Evolutionary conservation across 2,797 vertebrate genomes (phyloP).

Genomic region (Cuniculus paca): DNA sequence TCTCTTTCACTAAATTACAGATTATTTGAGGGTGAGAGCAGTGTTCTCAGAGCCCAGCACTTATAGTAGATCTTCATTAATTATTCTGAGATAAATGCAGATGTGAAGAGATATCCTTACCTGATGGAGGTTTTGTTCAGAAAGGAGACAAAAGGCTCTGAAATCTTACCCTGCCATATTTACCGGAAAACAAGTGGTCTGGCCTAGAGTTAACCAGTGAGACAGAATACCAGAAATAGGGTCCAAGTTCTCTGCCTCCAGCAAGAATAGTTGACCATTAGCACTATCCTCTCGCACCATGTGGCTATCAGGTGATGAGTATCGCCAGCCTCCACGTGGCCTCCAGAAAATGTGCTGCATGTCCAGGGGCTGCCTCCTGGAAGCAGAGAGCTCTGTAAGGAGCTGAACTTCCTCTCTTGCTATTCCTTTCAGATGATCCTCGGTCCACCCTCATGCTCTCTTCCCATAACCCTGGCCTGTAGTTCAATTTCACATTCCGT

Average conservation of each 20-base stretch:
- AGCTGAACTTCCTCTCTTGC: background rate
- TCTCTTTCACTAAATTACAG: background rate
- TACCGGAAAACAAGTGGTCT: conserved; percentile 6
- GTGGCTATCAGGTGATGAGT: background rate
- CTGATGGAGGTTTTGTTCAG: conserved; percentile 35
- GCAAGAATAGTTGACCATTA: background rate
- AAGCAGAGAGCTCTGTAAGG: background rate
- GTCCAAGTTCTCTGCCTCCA: background rate
- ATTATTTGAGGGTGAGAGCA: background rate
- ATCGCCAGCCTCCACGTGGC: background rate
- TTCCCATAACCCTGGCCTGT: background rate
- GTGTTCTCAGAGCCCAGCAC: background rate
- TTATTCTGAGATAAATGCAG: background rate
- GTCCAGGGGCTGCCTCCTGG: background rate
- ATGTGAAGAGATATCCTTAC: conserved; percentile 38
- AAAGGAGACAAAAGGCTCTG: background rate
- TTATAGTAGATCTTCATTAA: background rate
- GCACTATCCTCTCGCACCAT: background rate
- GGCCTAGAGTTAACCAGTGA: background rate
- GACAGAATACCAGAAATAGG: background rate
- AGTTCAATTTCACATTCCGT: background rate
- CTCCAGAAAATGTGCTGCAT: background rate
- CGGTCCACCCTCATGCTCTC: background rate
- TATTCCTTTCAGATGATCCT: background rate
- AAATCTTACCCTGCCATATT: background rate